These are phyloP conservation scores for Maconellicoccus hirsutus DNA, from an alignment of 1,140 invertebrate species.

Conservation along the genomic window DNA sequence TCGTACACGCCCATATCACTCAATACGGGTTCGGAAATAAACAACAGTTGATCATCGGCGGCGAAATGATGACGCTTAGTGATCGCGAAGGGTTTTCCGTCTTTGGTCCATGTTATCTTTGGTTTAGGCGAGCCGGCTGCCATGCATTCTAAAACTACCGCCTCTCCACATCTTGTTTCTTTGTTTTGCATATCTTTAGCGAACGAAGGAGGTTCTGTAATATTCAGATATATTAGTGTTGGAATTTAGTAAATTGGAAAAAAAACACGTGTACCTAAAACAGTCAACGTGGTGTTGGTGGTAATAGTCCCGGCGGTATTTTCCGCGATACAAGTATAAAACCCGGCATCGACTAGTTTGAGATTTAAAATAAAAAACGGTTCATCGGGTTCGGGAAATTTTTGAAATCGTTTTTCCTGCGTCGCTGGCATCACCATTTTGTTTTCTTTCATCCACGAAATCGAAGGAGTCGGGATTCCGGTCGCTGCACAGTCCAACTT, in stretches of 20 bases:
- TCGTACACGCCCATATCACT: slow-evolving; percentile 75
- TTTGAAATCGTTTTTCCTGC: slow-evolving; percentile 79
- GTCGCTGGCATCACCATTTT: slow-evolving; percentile 91
- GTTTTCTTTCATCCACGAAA: slow-evolving; percentile 89
- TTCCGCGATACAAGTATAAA: slow-evolving; percentile 86
- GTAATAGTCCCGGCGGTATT: slow-evolving; percentile 77
- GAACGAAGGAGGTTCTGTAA: slow-evolving; percentile 68
- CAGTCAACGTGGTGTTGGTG: slow-evolving; percentile 78
- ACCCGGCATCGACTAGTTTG: slow-evolving; percentile 72
- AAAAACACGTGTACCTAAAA: slow-evolving; percentile 46
- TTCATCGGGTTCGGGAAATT: slow-evolving; percentile 83
- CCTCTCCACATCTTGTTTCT: slow-evolving; percentile 60
- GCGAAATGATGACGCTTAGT: slow-evolving; percentile 63
- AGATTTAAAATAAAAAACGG: slow-evolving; percentile 85
- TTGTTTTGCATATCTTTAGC: slow-evolving; percentile 74
- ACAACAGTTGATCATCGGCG: slow-evolving; percentile 69
- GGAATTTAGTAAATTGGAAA: slow-evolving; percentile 6
- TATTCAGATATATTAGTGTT: slow-evolving; percentile 25
- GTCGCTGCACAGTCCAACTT: slow-evolving; percentile 79
- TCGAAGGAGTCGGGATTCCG: slow-evolving; percentile 77
- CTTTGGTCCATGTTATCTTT: slow-evolving; percentile 78
- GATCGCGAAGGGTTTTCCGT: slow-evolving; percentile 56
- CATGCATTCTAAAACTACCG: slow-evolving; percentile 77
- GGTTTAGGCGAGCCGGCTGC: slow-evolving; percentile 75
- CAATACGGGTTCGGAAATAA: slow-evolving; percentile 65